These are phyloP conservation scores for Sapajus apella DNA, from an alignment of 2,113 vertebrate species.

Conservation along the genomic window DNA sequence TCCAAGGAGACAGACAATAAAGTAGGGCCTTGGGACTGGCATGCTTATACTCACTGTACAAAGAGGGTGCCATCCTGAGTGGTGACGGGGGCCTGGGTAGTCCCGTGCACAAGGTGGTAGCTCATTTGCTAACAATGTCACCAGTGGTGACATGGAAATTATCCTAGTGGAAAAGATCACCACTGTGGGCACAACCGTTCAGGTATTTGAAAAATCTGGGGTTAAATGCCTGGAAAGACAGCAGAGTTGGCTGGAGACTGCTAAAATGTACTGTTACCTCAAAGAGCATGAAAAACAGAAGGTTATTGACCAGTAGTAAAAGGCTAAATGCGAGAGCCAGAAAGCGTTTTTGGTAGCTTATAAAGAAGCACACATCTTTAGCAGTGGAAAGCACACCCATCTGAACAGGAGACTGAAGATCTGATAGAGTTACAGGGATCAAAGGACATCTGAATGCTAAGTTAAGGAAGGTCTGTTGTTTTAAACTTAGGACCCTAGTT, in stretches of 20 bases:
- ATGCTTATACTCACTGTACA: not conserved
- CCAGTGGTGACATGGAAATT: not conserved
- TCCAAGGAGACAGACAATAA: not conserved
- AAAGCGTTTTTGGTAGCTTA: not conserved
- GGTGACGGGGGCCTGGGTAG: not conserved
- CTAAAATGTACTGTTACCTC: not conserved
- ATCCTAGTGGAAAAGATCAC: not conserved
- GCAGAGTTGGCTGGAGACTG: not conserved
- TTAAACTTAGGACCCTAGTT: not conserved
- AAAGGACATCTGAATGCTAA: not conserved
- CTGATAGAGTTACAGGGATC: not conserved
- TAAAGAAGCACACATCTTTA: not conserved
- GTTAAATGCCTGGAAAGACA: not conserved
- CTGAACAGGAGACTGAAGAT: not conserved
- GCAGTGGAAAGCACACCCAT: not conserved
- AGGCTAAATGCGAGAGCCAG: not conserved
- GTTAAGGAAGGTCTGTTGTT: not conserved
- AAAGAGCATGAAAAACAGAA: not conserved
- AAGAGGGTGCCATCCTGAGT: not conserved
- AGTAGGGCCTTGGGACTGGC: not conserved
- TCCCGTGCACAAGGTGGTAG: not conserved
- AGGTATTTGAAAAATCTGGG: not conserved
- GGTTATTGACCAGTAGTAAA: not conserved
- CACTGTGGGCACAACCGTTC: not conserved
- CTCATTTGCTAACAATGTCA: not conserved